A percentile compares a stretch with the other conserved stretches of the same genome.
Evolutionary conservation across 1,140 invertebrate species (phyloP).

Genomic region (Macrobrachium rosenbergii): DNA sequence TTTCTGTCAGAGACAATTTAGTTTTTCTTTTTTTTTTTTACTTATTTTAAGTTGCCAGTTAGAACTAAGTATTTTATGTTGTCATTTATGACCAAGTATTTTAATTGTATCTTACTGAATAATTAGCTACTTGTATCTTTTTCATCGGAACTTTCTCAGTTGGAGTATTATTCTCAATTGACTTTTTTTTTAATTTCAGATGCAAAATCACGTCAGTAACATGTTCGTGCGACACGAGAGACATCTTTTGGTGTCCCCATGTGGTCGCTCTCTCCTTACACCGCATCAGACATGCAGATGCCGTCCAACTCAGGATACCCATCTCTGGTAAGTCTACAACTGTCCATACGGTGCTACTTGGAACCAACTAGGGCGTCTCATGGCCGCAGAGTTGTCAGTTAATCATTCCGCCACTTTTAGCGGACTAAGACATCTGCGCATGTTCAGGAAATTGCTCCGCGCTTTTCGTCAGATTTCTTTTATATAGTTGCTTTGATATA

Average conservation of each 20-base stretch:
- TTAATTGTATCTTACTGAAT: background rate
- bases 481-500: too few relatives aligned
- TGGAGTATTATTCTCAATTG: too few relatives aligned
- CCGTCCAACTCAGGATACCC: slow-evolving; percentile 84
- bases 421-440: too few relatives aligned
- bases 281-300: slow-evolving; percentile 86
- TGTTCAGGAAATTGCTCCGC: too few relatives aligned
- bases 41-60: too few relatives aligned
- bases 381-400: background rate
- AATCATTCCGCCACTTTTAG: background rate
- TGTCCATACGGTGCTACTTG: slow-evolving; percentile 55
- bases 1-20: background rate
- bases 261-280: slow-evolving; percentile 90
- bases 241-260: slow-evolving; percentile 94
- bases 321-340: slow-evolving; percentile 81
- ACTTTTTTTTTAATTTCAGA: slow-evolving; percentile 71
- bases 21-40: background rate
- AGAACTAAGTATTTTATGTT: too few relatives aligned
- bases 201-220: slow-evolving; percentile 92
- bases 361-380: too few relatives aligned
- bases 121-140: background rate
- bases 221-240: slow-evolving; percentile 88
- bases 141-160: background rate
- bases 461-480: too few relatives aligned
- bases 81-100: too few relatives aligned